Base-by-base conservation (phyloP, 2,113 vertebrate genomes). In the Lagopus leucura region DNA sequence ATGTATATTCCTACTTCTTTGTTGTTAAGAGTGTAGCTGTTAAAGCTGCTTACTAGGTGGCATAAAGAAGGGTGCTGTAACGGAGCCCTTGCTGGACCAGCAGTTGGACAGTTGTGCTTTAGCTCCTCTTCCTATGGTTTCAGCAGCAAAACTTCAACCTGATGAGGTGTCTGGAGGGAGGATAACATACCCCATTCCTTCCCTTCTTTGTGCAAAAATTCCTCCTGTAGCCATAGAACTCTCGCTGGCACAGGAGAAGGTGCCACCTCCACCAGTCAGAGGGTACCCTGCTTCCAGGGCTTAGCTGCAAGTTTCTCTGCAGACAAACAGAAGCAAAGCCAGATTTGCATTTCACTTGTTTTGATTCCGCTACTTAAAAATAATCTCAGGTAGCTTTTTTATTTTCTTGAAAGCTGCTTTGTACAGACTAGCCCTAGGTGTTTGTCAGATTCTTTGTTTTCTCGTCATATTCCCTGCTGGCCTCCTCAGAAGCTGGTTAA, bases 331-430 rank as follows among this genome's bases (percentile, higher is more conserved):
- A 63, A 89, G 36, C 12, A 79, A 85, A 88, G 70, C 0, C 69
- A 89, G 64, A 95, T 93, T 92, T 90, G 48, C 36, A 55, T 72
- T 88, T 84, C 0, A 0, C 54, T 90, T 92, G 79, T 79, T 95
- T 95, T 88, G 76, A 95, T 93, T 90, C 78, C 1, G 0, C 82
- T 88, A 54, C 90, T 95, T 92, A 85, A 92, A 92, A 85, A 55
- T 92, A 96, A 95, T 94, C 94, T 90, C 2, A 0, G 22, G 40
- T 45, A 90, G 89, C 38, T 74, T 92, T 92, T 74, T 69, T 93
- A 69, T 75, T 89, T 85, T 82, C 76, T 88, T 88, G 63, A 89
- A 73, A 88, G 77, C 84, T 60, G 57, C 87, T 94, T 95, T 93
- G 81, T 92, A 80, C 78, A 75, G 27, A n/a, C 32, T 72, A 82